These are phyloP conservation scores for Drosophila pruinosa DNA, from an alignment of 1,140 invertebrate species.

Conservation along the genomic window DNA sequence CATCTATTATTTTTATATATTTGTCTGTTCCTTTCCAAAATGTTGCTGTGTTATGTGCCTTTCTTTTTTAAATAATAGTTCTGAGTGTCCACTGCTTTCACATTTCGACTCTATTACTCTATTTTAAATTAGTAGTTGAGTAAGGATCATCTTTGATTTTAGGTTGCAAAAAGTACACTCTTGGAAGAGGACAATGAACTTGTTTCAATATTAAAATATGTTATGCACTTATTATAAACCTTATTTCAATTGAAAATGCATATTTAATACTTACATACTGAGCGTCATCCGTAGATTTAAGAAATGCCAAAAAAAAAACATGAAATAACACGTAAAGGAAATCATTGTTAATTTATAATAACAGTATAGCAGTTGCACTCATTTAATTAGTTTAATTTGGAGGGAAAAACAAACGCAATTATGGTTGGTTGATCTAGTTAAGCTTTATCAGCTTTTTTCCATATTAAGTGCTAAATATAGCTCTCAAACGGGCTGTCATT, in stretches of 20 bases:
- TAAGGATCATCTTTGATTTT: too few relatives aligned
- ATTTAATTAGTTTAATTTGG: constrained; percentile 3
- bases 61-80: too few relatives aligned
- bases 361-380: not conserved
- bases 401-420: not conserved
- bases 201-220: too few relatives aligned
- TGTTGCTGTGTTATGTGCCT: too few relatives aligned
- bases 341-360: not conserved
- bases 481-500: constrained; percentile 40
- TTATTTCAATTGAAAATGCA: not conserved
- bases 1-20: too few relatives aligned
- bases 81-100: too few relatives aligned
- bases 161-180: too few relatives aligned
- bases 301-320: constrained; percentile 43
- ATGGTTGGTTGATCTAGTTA: constrained; percentile 15
- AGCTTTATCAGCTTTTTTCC: constrained; percentile 18
- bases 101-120: too few relatives aligned
- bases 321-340: constrained; percentile 11
- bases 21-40: too few relatives aligned
- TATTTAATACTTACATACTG: constrained; percentile 5
- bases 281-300: not conserved
- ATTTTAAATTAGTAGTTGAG: too few relatives aligned
- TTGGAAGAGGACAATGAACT: too few relatives aligned
- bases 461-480: constrained; percentile 51
- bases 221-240: not conserved